Base-by-base conservation (phyloP, 2,888 invertebrate species). In the Taenaris catops region DNA sequence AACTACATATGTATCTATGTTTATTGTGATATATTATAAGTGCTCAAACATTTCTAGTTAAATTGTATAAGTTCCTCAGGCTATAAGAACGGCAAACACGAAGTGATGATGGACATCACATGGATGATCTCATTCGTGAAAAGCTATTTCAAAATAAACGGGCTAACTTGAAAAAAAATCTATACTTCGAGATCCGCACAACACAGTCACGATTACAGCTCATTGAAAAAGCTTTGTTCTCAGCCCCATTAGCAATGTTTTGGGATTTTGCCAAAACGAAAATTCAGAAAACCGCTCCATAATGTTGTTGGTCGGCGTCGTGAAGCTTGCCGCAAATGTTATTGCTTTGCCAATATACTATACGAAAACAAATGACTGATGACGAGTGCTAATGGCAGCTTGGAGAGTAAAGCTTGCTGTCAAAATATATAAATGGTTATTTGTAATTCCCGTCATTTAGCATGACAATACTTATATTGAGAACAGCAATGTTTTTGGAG, bases 201-300 rank as follows among this genome's bases (percentile, higher is more conserved):
- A 31, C 28, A 23, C 44, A 41, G 24, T 32, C 38, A 38, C 17
- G 43, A 46, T 35, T 34, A 44, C 52, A 52, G 53, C 46, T 53
- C 51, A 51, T 49, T 48, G 40, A 37, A 47, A 47, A 47, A 44
- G 49, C 50, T 50, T 49, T 41, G 41, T 47, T 42, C 42, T 43
- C 46, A 53, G 50, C 58, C 55, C 51, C 53, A 51, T 58, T 57
- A 53, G 47, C 42, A 49, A 48, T 35, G 42, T 51, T 55, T 53
- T 56, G 58, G 58, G 52, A 48, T 46, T 40, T 38, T 28, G 56
- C 58, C 58, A 58, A 53, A 53, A 45, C 41, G 48, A 46, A 45
- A 43, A 54, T 46, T 48, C 46, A 41, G 41, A 40, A 44, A 48
- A 48, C 44, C 44, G 46, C 44, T 42, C 44, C 49, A 25, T 25